These are phyloP conservation scores for Onychomys torridus DNA, from an alignment of 2,797 vertebrate species.

Conservation along the genomic window DNA sequence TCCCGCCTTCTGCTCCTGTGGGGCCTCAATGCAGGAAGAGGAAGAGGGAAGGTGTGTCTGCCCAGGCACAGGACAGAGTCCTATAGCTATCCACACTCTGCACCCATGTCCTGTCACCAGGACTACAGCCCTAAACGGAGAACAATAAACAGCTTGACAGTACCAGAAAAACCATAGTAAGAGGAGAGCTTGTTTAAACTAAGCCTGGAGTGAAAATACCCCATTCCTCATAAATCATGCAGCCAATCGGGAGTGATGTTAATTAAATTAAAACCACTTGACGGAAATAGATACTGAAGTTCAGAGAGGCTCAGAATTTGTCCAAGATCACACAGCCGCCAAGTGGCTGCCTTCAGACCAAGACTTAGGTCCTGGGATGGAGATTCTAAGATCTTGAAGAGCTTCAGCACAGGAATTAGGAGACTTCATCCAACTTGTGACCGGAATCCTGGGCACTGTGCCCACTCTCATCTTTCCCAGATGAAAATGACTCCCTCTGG, in stretches of 20 bases:
- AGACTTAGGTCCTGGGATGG: neutral
- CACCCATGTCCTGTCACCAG: neutral
- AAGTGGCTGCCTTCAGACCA: neutral
- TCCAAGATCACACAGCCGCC: constrained; percentile 22
- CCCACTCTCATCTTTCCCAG: neutral
- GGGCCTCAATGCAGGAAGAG: neutral
- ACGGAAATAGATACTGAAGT: neutral
- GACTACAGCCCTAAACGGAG: neutral
- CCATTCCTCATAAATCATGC: neutral
- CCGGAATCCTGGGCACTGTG: neutral
- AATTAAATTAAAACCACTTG: neutral
- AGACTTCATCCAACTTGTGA: neutral
- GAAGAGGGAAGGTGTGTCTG: neutral
- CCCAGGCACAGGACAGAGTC: neutral
- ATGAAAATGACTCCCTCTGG: neutral
- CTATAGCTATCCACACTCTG: neutral
- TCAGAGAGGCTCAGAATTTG: constrained; percentile 5
- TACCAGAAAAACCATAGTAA: neutral
- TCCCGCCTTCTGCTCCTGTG: neutral
- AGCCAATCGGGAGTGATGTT: neutral
- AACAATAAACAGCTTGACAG: neutral
- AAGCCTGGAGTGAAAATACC: neutral
- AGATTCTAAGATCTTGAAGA: neutral
- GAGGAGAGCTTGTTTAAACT: neutral
- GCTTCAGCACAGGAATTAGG: constrained; percentile 1